phyloP scores from a whole-genome alignment of 1,140 invertebrate genomes.

The Gerris buenoi region DNA sequence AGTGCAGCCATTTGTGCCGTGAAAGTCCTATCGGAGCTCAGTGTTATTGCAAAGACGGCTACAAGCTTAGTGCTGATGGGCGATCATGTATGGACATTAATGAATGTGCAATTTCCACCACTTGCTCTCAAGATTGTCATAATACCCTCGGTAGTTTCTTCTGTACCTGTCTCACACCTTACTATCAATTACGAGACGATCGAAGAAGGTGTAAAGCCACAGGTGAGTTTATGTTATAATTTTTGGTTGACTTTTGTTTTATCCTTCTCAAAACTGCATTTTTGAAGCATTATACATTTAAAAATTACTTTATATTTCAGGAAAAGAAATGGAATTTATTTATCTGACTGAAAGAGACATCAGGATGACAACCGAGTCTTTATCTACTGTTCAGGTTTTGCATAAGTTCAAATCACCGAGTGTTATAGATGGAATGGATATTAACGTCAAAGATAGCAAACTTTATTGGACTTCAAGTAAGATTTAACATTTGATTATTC shows the following conservation, averaged over 20 bases:
- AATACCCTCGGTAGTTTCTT: slow-evolving; percentile 66
- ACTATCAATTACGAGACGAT: slow-evolving; percentile 53
- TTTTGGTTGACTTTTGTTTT: background rate
- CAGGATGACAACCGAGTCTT: slow-evolving; percentile 17
- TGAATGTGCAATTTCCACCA: slow-evolving; percentile 32
- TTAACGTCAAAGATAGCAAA: slow-evolving; percentile 19
- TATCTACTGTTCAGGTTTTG: slow-evolving; percentile 18
- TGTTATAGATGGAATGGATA: slow-evolving; percentile 22
- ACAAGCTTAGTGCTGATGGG: slow-evolving; percentile 16
- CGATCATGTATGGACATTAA: slow-evolving; percentile 22
- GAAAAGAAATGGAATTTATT: slow-evolving; percentile 21
- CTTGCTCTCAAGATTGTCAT: slow-evolving; percentile 70
- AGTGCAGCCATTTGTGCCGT: slow-evolving; percentile 20
- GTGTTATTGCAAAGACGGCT: slow-evolving; percentile 21
- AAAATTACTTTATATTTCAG: slow-evolving; percentile 14
- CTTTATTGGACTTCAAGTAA: slow-evolving; percentile 36
- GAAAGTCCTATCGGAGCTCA: slow-evolving; percentile 21
- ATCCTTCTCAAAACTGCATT: too few species aligned
- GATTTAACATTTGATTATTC: too few species aligned
- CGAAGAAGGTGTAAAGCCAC: slow-evolving; percentile 48
- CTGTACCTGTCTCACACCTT: slow-evolving; percentile 58
- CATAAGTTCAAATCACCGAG: slow-evolving; percentile 12
- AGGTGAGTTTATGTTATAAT: slow-evolving; percentile 21
- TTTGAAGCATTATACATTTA: background rate
- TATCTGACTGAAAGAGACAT: slow-evolving; percentile 18